phyloP scores from a whole-genome alignment of 2,888 invertebrate genomes.

The Philopedon plagiatum region DNA sequence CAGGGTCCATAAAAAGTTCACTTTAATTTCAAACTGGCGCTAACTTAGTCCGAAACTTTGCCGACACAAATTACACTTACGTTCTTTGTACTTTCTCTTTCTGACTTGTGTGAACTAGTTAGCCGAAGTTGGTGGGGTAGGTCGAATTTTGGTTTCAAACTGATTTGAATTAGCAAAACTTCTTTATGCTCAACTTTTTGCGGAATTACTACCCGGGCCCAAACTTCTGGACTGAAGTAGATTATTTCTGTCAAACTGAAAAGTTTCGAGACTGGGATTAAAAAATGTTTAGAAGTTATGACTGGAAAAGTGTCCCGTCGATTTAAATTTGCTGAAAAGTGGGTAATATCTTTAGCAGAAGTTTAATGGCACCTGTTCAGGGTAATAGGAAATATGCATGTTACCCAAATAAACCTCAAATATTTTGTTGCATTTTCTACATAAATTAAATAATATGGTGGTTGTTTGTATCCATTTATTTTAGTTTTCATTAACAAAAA shows the following conservation, averaged over 20 bases:
- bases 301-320: slow-evolving; percentile 42
- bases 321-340: slow-evolving; percentile 39
- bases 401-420: too few relatives aligned
- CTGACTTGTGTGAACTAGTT: slow-evolving; percentile 68
- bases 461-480: too few relatives aligned
- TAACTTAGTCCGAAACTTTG: slow-evolving; percentile 68
- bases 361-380: slow-evolving; percentile 32
- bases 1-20: slow-evolving; percentile 68
- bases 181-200: slow-evolving; percentile 55
- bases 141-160: slow-evolving; percentile 63
- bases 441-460: too few relatives aligned
- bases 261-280: slow-evolving; percentile 44
- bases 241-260: slow-evolving; percentile 44
- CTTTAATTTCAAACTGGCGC: slow-evolving; percentile 67
- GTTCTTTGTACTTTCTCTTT: slow-evolving; percentile 69
- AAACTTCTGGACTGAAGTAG: slow-evolving; percentile 42
- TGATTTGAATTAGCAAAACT: slow-evolving; percentile 66
- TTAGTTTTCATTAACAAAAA: too few relatives aligned
- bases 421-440: too few relatives aligned
- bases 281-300: slow-evolving; percentile 44
- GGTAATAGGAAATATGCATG: not conserved
- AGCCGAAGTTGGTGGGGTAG: slow-evolving; percentile 66
- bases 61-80: slow-evolving; percentile 69
- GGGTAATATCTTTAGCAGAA: slow-evolving; percentile 30
- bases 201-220: slow-evolving; percentile 40